Base-by-base conservation (phyloP, 2,888 invertebrate genomes). In the Andrena trimmerana region DNA sequence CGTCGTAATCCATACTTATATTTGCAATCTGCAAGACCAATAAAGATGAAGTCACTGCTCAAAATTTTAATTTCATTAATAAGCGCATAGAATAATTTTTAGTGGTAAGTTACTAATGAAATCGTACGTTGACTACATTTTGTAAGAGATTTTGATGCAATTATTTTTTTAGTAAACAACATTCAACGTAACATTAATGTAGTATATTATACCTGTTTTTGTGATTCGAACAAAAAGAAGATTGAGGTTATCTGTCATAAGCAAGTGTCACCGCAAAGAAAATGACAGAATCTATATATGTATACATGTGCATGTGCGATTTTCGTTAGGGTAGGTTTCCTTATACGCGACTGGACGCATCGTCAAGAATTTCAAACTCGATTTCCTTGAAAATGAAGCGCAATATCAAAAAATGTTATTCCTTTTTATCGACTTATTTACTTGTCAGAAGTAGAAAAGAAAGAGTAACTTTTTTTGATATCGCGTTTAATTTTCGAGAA, bases 1-100 rank as follows among this genome's bases (percentile, higher is more conserved):
- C 94, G 67, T 94, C 94, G 81, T 91, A 93, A 67, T 94, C 94
- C 93, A 94, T 91, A 74, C 16, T 77, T 52, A 59, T 36, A 8
- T 36, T 79, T 60, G 81, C 20, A 52, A 83, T 81, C 85, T 83
- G 67, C 13, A 83, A 87, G 67, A 52, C 75, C 63, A 76, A 54
- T 33, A 20, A 10, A 48, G 3, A 62, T 77, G 69, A 72, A 29
- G n/a, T 68, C 54, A 5, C 57, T 31, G 36, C 7, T 2, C n/a
- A 27, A 13, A 6, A 36, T 24, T 24, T 13, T 10, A 16, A 24
- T 62, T 16, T 36, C 8, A 27, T 70, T 67, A 31, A 27, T 66
- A 27, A 60, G 2, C 27, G 10, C 31, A n/a, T 8, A 67, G 16
- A 42, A 16, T 1, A 65, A 33, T 27, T 20, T 27, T 72, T 13